Percentiles rank a stretch among this genome's conserved stretches.
These are phyloP conservation scores for Amblyjoppa proteus DNA, from an alignment of 2,888 invertebrate genomes.

Conservation along the genomic window DNA sequence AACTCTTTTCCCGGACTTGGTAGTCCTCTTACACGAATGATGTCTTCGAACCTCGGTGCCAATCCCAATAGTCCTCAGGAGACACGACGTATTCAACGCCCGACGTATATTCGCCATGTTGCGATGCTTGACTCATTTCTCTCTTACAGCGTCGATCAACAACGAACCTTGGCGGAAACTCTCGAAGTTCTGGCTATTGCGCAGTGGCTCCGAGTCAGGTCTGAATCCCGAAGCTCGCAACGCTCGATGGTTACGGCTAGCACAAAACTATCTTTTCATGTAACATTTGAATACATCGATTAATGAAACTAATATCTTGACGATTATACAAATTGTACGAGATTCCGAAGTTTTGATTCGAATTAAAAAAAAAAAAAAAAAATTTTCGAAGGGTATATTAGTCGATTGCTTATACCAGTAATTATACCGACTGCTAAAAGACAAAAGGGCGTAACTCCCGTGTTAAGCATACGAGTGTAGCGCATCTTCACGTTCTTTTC, in stretches of 20 bases:
- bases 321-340: too few species aligned
- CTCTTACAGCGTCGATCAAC: slow-evolving; percentile 1
- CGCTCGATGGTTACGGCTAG: neutral
- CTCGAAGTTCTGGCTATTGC: slow-evolving; percentile 9
- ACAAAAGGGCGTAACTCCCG: neutral
- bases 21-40: neutral
- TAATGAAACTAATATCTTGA: neutral
- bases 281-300: neutral
- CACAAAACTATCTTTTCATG: neutral
- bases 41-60: neutral
- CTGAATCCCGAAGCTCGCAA: neutral
- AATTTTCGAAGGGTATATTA: neutral
- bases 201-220: neutral
- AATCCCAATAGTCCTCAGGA: neutral
- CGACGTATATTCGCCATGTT: slow-evolving; percentile 59
- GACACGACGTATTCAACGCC: slow-evolving; percentile 47
- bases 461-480: neutral
- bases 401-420: neutral
- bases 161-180: slow-evolving; percentile 12
- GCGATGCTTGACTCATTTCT: slow-evolving; percentile 24
- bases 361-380: neutral
- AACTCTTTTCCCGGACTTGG: slow-evolving; percentile 7
- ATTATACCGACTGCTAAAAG: neutral
- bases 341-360: neutral
- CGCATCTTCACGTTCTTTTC: slow-evolving; percentile 24